A percentile compares a stretch with the other conserved stretches of the same genome.
phyloP scores from a whole-genome alignment of 2,888 invertebrate species.

The Himalopsyche kuldschensis region DNA sequence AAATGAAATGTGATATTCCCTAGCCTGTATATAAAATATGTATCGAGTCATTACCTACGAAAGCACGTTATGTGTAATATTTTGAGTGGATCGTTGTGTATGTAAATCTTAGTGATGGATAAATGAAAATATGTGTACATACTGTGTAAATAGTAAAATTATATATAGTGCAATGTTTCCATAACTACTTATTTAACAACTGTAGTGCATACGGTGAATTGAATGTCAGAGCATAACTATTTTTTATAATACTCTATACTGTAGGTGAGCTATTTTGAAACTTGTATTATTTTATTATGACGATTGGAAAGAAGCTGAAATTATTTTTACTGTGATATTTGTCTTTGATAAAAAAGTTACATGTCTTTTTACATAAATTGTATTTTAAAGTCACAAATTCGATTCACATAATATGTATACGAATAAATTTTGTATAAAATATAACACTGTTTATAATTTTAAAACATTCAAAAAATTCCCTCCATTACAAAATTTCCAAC shows the following conservation, averaged over 20 bases:
- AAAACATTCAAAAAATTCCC: neutral
- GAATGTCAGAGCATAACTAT: neutral
- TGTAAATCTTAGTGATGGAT: neutral
- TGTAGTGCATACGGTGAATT: neutral
- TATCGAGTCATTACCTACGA: conserved; percentile 5
- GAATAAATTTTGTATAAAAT: conserved; percentile 14
- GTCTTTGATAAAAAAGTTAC: conserved; percentile 22
- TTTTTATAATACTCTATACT: neutral
- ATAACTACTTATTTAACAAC: conserved; percentile 1
- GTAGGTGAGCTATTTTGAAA: neutral
- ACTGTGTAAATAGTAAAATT: neutral
- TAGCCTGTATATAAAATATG: conserved; percentile 34
- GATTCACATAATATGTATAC: conserved; percentile 20
- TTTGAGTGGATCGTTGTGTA: neutral
- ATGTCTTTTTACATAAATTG: conserved; percentile 19
- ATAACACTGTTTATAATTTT: neutral
- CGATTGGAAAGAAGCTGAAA: neutral
- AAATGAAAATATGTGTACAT: neutral
- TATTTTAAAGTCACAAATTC: neutral
- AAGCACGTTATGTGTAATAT: neutral
- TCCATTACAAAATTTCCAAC: neutral
- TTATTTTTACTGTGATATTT: conserved; percentile 28
- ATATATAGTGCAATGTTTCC: neutral
- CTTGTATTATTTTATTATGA: neutral
- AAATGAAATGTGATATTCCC: conserved; percentile 37